Conservation (phyloP, 2,113 vertebrate genomes). For the Carlito syrichta region DNA sequence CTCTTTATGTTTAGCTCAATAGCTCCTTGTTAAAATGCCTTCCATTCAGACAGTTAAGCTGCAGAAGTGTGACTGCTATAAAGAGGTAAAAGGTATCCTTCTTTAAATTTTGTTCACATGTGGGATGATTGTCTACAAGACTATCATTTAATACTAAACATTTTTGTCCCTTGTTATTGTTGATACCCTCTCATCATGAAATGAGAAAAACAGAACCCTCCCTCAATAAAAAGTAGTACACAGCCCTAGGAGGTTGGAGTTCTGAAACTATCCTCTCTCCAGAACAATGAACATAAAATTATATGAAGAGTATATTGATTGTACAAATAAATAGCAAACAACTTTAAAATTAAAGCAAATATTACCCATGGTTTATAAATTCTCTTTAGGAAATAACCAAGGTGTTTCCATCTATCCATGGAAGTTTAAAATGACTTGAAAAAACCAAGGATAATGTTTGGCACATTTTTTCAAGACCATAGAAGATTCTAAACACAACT, state of each 20-base stretch:
- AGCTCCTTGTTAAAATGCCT: conserved; percentile 33
- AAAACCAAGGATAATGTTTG: neutral
- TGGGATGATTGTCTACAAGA: neutral
- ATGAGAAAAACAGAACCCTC: neutral
- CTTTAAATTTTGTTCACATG: conserved; percentile 46
- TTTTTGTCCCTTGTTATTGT: neutral
- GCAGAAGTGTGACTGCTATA: neutral
- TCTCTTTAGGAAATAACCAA: neutral
- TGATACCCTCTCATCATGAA: neutral
- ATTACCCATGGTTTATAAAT: neutral
- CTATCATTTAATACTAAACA: neutral
- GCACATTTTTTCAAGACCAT: neutral
- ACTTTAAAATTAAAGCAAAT: conserved; percentile 12
- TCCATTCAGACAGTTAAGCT: conserved; percentile 7
- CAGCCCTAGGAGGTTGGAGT: neutral
- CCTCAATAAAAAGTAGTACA: neutral
- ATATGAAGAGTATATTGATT: neutral
- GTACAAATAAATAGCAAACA: neutral
- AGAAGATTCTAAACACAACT: neutral
- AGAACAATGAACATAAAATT: neutral
- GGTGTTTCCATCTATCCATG: conserved; percentile 17
- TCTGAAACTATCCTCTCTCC: neutral
- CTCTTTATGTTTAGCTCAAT: neutral
- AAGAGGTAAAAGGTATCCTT: neutral
- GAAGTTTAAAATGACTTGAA: neutral